Evolutionary conservation across 1,140 invertebrate genomes (phyloP).

Genomic region (Drosophila carrolli): DNA sequence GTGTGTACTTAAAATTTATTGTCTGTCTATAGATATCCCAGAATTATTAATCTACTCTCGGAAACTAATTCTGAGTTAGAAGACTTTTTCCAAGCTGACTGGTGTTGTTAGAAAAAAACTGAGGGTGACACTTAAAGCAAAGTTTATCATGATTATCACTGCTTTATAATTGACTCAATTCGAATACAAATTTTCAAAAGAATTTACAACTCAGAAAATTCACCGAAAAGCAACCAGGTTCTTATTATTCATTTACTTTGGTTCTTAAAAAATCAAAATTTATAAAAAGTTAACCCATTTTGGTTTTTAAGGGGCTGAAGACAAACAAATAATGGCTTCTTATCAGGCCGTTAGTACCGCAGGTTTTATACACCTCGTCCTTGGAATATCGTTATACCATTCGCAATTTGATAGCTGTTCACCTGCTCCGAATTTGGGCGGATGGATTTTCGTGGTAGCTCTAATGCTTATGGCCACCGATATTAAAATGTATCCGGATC

Average conservation of each 20-base stretch:
- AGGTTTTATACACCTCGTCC: slow-evolving; percentile 7
- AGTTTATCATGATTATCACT: no score
- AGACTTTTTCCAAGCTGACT: no score
- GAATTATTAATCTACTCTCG: no score
- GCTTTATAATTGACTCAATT: no score
- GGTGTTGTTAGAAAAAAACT: no score
- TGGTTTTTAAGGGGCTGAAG: not conserved
- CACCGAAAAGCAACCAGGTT: no score
- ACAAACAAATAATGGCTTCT: not conserved
- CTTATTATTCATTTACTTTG: no score
- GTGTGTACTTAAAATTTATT: not conserved
- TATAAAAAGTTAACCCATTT: not conserved
- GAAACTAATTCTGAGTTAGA: not conserved
- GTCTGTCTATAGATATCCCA: not conserved
- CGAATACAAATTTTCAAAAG: no score
- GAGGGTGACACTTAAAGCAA: no score
- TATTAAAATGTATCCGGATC: not conserved
- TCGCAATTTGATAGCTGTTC: slow-evolving; percentile 19
- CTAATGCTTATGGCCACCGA: not conserved
- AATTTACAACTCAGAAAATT: no score
- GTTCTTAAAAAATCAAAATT: not conserved
- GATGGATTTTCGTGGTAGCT: slow-evolving; percentile 15
- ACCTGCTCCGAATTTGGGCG: slow-evolving; percentile 20
- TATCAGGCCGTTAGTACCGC: slow-evolving; percentile 5
- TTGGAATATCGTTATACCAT: not conserved